A percentile compares a stretch with the other conserved stretches of the same genome.
Conservation (phyloP, 2,113 vertebrate species). For the Malurus elegans region DNA sequence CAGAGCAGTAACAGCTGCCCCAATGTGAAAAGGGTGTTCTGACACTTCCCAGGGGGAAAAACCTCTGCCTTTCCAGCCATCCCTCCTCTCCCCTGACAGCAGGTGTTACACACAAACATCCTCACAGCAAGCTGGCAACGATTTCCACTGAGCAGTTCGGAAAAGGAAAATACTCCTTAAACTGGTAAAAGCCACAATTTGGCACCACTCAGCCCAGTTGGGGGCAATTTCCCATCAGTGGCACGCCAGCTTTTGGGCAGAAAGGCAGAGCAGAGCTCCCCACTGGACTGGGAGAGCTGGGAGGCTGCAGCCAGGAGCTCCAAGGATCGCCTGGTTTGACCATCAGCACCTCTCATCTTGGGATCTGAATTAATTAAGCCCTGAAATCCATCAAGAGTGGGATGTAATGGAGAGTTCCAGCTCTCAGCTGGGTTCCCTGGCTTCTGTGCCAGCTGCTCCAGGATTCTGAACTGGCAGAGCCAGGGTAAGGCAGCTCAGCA, state of each 20-base stretch:
- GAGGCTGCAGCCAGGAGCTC: neutral
- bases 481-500: neutral
- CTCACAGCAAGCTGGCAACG: neutral
- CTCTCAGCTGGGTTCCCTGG: neutral
- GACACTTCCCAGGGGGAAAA: neutral
- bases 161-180: neutral
- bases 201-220: neutral
- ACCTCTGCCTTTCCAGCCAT: neutral
- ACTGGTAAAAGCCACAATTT: neutral
- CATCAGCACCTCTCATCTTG: fast-evolving
- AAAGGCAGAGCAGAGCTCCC: neutral
- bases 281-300: neutral
- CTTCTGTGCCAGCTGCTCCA: neutral
- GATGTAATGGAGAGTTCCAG: neutral
- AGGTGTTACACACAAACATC: neutral
- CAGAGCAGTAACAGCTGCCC: neutral
- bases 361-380: neutral
- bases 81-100: neutral
- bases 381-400: neutral
- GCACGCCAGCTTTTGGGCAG: neutral
- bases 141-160: neutral
- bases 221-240: neutral
- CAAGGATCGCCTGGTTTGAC: neutral
- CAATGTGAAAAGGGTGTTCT: neutral
- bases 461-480: neutral